These are phyloP conservation scores for Sericinus montela DNA, from an alignment of 2,888 invertebrate species.

Conservation along the genomic window DNA sequence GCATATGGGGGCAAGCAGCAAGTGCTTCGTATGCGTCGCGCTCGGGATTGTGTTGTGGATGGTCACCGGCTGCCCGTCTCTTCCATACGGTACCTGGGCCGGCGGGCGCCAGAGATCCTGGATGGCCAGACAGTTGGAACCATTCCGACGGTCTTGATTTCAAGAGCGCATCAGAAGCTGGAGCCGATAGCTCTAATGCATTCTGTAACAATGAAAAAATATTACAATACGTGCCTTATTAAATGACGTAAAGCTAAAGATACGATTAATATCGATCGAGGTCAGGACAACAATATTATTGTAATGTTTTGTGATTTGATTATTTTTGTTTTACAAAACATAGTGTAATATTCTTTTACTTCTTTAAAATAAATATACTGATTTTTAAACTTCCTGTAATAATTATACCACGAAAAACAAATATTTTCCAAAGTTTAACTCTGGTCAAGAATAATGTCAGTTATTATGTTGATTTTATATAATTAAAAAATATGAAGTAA, in stretches of 20 bases:
- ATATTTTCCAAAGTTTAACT: no score
- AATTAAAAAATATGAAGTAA: neutral
- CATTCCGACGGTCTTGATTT: constrained; percentile 85
- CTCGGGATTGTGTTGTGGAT: constrained; percentile 86
- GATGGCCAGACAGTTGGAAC: constrained; percentile 96
- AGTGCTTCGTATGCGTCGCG: constrained; percentile 89
- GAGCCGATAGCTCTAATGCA: constrained; percentile 93
- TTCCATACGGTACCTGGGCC: constrained; percentile 97
- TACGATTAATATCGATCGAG: constrained; percentile 1
- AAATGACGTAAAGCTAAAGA: neutral
- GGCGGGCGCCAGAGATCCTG: constrained; percentile 94
- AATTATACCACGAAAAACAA: no score
- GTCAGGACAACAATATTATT: neutral
- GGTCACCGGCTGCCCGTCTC: constrained; percentile 85
- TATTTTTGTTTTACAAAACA: neutral
- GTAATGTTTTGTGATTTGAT: neutral
- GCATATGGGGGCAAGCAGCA: constrained; percentile 84
- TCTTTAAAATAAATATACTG: no score
- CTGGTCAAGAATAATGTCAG: neutral
- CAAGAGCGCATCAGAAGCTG: constrained; percentile 91
- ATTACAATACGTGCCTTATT: constrained; percentile 16
- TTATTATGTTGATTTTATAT: no score
- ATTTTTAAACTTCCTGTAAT: no score
- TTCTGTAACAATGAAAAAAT: constrained; percentile 82
- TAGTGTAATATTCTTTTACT: no score